Percentiles rank a stretch among this genome's conserved stretches.
Evolutionary conservation across 2,888 invertebrate genomes (phyloP).

Genomic region (Cyaniris semiargus): DNA sequence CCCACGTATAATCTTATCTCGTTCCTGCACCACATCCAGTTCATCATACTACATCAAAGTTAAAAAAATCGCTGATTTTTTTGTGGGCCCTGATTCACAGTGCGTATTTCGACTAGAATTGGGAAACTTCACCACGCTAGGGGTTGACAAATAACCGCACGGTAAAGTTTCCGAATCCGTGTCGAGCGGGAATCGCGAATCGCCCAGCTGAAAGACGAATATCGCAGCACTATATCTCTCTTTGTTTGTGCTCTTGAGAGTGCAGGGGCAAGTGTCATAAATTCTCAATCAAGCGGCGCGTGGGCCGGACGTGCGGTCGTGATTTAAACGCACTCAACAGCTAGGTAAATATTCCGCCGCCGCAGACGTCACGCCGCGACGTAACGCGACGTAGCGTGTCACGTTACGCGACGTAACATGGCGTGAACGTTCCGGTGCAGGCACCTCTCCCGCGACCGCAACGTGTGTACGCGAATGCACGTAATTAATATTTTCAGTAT

Average conservation of each 20-base stretch:
- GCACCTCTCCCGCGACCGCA: constrained; percentile 23
- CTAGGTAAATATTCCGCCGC: constrained; percentile 40
- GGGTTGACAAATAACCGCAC: no score
- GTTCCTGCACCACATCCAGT: no score
- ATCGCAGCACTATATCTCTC: neutral
- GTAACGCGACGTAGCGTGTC: neutral
- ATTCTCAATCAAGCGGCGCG: constrained; percentile 24
- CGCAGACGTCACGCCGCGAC: constrained; percentile 35
- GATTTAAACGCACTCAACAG: constrained; percentile 38
- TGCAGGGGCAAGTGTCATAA: constrained; percentile 8
- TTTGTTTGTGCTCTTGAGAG: neutral
- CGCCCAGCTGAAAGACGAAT: neutral
- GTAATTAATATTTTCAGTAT: neutral
- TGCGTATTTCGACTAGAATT: no score
- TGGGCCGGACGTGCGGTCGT: constrained; percentile 33
- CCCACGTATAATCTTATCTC: no score
- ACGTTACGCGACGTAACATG: constrained; percentile 27
- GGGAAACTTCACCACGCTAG: no score
- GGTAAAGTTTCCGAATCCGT: no score
- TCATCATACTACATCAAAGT: no score
- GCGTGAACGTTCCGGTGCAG: constrained; percentile 28
- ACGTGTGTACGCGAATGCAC: neutral
- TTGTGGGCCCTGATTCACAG: no score
- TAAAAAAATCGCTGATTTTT: no score
- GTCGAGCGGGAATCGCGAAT: no score